Evolutionary conservation across 2,113 vertebrate species (phyloP).

Genomic region (Microtus montanus): DNA sequence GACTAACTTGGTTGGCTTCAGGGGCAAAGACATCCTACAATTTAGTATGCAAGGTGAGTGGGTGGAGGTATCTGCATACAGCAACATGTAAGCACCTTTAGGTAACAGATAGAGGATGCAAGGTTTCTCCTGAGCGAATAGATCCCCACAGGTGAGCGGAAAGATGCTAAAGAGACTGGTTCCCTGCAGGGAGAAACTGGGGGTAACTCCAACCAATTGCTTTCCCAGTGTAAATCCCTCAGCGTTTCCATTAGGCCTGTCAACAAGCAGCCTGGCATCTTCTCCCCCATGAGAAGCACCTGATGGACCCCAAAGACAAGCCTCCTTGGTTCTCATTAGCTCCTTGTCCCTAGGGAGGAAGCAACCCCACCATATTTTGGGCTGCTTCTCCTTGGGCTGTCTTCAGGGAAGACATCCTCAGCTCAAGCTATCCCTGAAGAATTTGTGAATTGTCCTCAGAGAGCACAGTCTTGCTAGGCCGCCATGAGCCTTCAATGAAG

Average conservation of each 20-base stretch:
- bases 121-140: neutral
- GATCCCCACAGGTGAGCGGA: accelerated
- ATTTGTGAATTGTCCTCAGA: neutral
- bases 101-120: neutral
- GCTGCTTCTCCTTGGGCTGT: neutral
- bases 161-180: neutral
- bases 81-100: neutral
- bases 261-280: neutral
- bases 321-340: constrained; percentile 47
- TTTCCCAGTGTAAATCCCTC: neutral
- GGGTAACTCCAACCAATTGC: neutral
- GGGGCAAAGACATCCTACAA: neutral
- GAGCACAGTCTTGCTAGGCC: neutral
- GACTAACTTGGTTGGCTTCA: neutral
- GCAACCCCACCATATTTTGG: neutral
- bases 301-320: neutral
- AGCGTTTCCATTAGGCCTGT: neutral
- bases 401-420: constrained; percentile 33
- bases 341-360: constrained; percentile 39
- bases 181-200: constrained; percentile 2
- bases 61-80: neutral
- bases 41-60: neutral
- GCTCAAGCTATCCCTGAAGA: neutral
- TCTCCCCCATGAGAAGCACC: neutral
- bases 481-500: neutral